Conservation (phyloP, 2,113 vertebrate genomes). For the sheep (Ovis aries) region ARS-UI_Ramb_v3.0 NC_056056.1:73690001-73690500, state of each 20-base stretch:
- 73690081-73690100: neutral
- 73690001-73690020: neutral
- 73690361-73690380: neutral
- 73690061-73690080: neutral
- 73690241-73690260: neutral
- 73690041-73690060: neutral
- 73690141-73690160: neutral
- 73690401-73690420: neutral
- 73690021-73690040: neutral
- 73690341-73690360: neutral
- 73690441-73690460: neutral
- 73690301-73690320: neutral
- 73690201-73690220: neutral
- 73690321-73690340: neutral
- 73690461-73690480: neutral
- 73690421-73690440: neutral
- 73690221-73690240: neutral
- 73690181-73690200: neutral
- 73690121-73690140: neutral
- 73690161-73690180: neutral
- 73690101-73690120: neutral
- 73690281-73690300: neutral
- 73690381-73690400: neutral
- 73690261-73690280: neutral
- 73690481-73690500: neutral